Evolutionary conservation across 2,888 invertebrate species (phyloP), one percentile per base, ranked within the genome.

Genomic region (Latrodectus hesperus): DNA sequence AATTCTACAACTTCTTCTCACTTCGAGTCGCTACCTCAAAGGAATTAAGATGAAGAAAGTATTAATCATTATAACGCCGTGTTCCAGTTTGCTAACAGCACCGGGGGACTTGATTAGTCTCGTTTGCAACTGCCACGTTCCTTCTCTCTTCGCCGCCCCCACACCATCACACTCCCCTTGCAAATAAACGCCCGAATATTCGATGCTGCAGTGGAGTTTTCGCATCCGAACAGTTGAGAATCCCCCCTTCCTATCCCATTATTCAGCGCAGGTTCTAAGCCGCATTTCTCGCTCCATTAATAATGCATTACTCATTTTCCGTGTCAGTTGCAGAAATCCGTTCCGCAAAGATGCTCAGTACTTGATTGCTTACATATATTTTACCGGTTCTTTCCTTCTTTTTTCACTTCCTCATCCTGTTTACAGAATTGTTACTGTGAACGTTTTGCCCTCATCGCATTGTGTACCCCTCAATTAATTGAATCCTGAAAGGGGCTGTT

Each of bases 221-320:
- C 71, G 64, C 71, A 17, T 49, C 64, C 52, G 49, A 71, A 60
- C 79, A 71, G 79, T 72, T 53, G 68, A 78, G 38, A 70, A 78
- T 70, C 68, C n/a, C 55, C 55, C 52, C 26, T 68, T 38, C 22
- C 53, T 22, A 38, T 60, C 55, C 70, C 71, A 71, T 79, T 79
- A 79, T 60, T 70, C 68, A 65, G 73, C 12, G n/a, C 6, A 68
- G 16, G 53, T 22, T 52, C 78, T 51, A 64, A 64, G 49, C 79
- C 55, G 55, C 60, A 79, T 79, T 55, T 67, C n/a, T 22, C 16
- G 79, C 72, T 72, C 71, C 79, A 79, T 79, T 71, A 79, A 79
- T 64, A 79, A 79, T 60, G 71, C 79, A 79, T 79, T 49, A 79
- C 72, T 79, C 79, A 79, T 72, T 79, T 71, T 71, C 60, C 38